Evolutionary conservation across 2,888 invertebrate species (phyloP), one percentile per base, ranked within the genome.

Genomic region (Stictocephala bisonia): DNA sequence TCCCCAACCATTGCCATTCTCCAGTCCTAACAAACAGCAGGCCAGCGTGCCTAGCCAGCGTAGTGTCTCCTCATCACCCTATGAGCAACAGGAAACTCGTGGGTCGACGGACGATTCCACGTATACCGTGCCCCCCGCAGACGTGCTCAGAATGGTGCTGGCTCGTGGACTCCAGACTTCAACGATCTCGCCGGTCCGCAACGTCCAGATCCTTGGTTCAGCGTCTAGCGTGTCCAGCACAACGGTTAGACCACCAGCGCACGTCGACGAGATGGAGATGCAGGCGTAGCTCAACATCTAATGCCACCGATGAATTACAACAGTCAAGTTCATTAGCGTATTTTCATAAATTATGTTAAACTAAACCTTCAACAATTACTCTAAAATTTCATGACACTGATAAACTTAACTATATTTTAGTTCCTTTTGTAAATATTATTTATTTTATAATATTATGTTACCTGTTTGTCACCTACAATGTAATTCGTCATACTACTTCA

Each of bases 81-180:
- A 60, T 26, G 60, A 60, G n/a, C 60, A 60, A 18, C 67, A 35
- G 7, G 77, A 77, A 40, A 72, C 75, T 41, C 29, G 67, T n/a
- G 78, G 76, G 41, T 66, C 75, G 29, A 53, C 74, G 7, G 78
- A 78, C 35, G 31, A 35, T 20, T 20, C 35, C 11, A 29, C 22
- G 13, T 76, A 75, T 2, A 64, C 74, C 18, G 77, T 77, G 11
- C 77, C 78, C 7, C 66, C 76, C 9, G 74, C 78, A 11, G 77
- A 78, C n/a, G 75, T 80, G 24, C 76, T 80, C 56, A 77, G 78
- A 41, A 80, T 79, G 78, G 72, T 80, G 22, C 73, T 80, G 24
- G 77, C 80, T 31, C 74, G 70, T 24, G 70, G 70, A 2, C 40
- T 53, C 40, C 24, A 53, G 13, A 70, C 70, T 60, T 44, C 73